Conservation (phyloP, 2,888 invertebrate species). For the Netelia inedita region DNA sequence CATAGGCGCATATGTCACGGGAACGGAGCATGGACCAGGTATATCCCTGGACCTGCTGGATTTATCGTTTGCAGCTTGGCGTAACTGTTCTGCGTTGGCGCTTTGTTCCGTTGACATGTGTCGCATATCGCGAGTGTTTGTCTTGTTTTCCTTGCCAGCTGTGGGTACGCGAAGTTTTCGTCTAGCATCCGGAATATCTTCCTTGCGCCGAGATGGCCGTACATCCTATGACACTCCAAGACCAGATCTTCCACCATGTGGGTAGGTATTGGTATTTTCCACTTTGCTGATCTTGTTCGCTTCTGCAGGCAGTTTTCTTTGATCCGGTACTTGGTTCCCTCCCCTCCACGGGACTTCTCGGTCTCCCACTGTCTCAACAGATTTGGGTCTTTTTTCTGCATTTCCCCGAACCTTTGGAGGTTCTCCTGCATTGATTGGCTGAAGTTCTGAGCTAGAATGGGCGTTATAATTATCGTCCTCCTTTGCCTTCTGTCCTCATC, state of each 20-base stretch:
- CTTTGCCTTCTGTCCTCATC: too few species aligned
- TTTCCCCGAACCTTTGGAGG: too few species aligned
- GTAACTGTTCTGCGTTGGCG: not conserved
- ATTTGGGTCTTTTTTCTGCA: too few species aligned
- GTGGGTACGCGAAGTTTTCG: not conserved
- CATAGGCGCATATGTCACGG: too few species aligned
- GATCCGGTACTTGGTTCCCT: too few species aligned
- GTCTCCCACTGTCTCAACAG: too few species aligned
- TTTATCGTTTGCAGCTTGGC: constrained; percentile 19
- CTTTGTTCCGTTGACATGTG: constrained; percentile 12
- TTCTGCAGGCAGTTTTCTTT: not conserved
- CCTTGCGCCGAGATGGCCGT: not conserved
- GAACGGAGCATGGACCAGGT: too few species aligned
- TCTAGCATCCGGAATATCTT: too few species aligned
- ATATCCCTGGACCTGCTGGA: constrained; percentile 3
- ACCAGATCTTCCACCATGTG: not conserved
- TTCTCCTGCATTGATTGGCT: too few species aligned
- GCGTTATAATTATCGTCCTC: too few species aligned
- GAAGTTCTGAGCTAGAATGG: too few species aligned
- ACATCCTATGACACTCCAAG: not conserved
- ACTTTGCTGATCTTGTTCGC: not conserved
- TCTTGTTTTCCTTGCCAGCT: not conserved
- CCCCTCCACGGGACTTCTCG: too few species aligned
- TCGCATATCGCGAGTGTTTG: not conserved
- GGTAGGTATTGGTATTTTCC: not conserved